A percentile compares a stretch with the other conserved stretches of the same genome.
Conservation (phyloP, 2,113 vertebrate genomes). For the Dipodomys stephensi region DNA sequence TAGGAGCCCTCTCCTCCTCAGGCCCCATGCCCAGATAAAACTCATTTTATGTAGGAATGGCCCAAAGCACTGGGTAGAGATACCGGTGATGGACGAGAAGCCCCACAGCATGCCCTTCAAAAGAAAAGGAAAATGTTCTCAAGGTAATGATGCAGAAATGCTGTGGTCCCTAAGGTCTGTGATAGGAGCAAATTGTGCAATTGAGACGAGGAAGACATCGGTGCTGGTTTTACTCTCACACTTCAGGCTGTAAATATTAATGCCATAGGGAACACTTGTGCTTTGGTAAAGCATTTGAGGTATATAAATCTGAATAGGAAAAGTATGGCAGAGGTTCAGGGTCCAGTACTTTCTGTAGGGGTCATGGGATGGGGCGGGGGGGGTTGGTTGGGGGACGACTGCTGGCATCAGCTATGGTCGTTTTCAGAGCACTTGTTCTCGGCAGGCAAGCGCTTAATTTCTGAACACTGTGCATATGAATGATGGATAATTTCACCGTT, state of each 20-base stretch:
- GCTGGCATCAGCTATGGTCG: not conserved
- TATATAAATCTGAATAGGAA: not conserved
- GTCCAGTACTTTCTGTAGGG: not conserved
- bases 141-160: not conserved
- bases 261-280: no score
- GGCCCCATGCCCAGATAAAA: not conserved
- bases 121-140: not conserved
- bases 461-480: not conserved
- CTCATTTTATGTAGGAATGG: not conserved
- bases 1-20: not conserved
- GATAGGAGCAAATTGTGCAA: not conserved
- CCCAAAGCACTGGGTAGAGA: not conserved
- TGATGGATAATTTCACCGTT: constrained; percentile 24
- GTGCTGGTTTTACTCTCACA: not conserved
- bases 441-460: constrained; percentile 29
- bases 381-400: no score
- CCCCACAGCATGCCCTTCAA: not conserved
- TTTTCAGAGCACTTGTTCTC: not conserved
- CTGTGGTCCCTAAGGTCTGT: not conserved
- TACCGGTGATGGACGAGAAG: not conserved
- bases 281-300: not conserved
- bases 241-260: not conserved
- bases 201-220: not conserved
- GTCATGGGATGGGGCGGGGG: not conserved
- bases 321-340: not conserved